Evolutionary conservation across 2,113 vertebrate species (phyloP).

Genomic region (Dryoscopus gambensis): DNA sequence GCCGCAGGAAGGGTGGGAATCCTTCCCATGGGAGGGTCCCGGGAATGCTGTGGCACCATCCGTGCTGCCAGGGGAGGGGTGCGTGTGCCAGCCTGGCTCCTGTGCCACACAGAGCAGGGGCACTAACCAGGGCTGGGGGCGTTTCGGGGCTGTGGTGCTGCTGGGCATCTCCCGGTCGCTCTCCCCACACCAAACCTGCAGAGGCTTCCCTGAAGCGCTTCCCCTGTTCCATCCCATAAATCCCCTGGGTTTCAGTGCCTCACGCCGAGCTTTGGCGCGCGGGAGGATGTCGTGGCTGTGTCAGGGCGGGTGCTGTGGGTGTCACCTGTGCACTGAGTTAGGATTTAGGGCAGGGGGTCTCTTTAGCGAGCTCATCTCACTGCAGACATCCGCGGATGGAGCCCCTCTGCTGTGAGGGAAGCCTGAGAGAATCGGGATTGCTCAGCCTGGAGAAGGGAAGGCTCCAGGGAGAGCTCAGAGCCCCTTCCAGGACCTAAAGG

Average conservation of each 20-base stretch:
- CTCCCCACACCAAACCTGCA: neutral
- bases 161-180: neutral
- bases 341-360: neutral
- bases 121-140: rapidly evolving
- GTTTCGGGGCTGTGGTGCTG: rapidly evolving
- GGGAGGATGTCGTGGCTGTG: rapidly evolving
- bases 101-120: rapidly evolving
- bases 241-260: neutral
- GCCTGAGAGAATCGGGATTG: neutral
- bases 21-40: rapidly evolving
- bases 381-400: neutral
- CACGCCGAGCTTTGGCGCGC: rapidly evolving
- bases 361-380: neutral
- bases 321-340: too few species aligned
- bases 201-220: rapidly evolving
- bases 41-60: neutral
- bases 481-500: neutral
- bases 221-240: rapidly evolving
- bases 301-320: neutral
- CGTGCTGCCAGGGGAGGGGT: rapidly evolving
- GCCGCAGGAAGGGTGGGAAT: rapidly evolving
- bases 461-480: neutral
- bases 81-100: neutral
- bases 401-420: rapidly evolving
- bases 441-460: neutral